phyloP scores from a whole-genome alignment of 2,113 vertebrate genomes.

The Cygnus buccinator region DNA sequence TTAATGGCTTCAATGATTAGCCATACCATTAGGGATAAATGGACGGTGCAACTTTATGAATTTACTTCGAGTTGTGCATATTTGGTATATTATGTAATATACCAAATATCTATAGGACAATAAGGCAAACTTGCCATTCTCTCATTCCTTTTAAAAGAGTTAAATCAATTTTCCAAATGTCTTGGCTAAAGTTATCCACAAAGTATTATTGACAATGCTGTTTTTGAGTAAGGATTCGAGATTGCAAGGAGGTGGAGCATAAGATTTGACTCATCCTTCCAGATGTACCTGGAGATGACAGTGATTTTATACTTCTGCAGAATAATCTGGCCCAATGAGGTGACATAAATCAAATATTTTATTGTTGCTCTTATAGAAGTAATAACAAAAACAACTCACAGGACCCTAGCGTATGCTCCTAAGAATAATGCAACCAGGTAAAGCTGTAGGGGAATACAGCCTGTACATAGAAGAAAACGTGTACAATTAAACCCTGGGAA shows the following conservation, averaged over 20 bases:
- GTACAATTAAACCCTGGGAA: background rate
- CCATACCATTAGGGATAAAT: background rate
- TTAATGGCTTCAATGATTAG: constrained; percentile 2
- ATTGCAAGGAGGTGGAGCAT: background rate
- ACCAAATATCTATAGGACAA: background rate
- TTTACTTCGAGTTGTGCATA: constrained; percentile 9
- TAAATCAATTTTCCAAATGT: background rate
- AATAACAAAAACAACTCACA: background rate
- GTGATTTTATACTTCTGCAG: background rate
- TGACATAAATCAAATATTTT: background rate
- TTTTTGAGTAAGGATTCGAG: background rate
- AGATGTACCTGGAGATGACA: background rate
- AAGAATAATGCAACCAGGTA: background rate
- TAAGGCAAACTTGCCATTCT: background rate
- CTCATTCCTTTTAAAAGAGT: background rate
- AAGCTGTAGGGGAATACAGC: background rate
- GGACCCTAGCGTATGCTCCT: background rate
- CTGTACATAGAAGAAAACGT: background rate
- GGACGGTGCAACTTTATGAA: background rate
- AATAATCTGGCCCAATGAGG: background rate
- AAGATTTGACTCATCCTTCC: background rate
- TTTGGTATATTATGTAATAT: background rate
- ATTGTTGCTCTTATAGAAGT: background rate
- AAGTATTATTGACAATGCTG: background rate
- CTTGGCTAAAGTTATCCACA: background rate